Conservation (phyloP, 2,888 invertebrate genomes). For the Parnassius apollo region DNA sequence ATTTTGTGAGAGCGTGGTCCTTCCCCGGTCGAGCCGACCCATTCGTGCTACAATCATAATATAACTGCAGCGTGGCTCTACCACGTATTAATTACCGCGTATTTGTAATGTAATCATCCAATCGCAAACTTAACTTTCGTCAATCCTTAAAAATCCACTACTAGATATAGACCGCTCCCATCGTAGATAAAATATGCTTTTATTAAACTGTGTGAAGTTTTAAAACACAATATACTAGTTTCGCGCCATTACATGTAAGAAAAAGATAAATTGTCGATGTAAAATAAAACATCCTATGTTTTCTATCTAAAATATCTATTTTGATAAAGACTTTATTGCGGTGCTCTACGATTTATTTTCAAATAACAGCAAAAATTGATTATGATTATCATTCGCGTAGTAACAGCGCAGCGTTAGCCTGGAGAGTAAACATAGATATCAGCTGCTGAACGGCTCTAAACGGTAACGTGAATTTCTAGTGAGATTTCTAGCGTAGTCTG, state of each 20-base stretch:
- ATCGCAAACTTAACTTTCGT: too few species aligned
- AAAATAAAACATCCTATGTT: background rate
- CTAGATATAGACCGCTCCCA: too few species aligned
- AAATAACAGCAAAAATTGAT: background rate
- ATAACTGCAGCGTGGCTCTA: too few species aligned
- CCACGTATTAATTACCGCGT: too few species aligned
- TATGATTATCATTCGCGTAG: conserved; percentile 10
- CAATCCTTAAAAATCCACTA: too few species aligned
- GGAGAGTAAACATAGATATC: conserved; percentile 1
- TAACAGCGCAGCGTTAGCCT: background rate
- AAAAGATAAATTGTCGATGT: conserved; percentile 1
- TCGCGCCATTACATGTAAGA: background rate
- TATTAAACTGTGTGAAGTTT: too few species aligned
- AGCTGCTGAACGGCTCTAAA: conserved; percentile 14
- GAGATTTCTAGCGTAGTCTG: conserved; percentile 7
- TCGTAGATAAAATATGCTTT: too few species aligned
- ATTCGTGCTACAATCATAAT: too few species aligned
- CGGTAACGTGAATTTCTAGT: conserved; percentile 22
- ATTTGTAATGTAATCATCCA: too few species aligned
- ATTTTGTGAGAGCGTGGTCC: too few species aligned
- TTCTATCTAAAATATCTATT: background rate
- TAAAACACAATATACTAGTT: background rate
- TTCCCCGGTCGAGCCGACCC: too few species aligned
- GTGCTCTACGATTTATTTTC: background rate
- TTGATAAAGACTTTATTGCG: conserved; percentile 4